phyloP scores from a whole-genome alignment of 2,888 invertebrate species.

The Plemyria rubiginata region DNA sequence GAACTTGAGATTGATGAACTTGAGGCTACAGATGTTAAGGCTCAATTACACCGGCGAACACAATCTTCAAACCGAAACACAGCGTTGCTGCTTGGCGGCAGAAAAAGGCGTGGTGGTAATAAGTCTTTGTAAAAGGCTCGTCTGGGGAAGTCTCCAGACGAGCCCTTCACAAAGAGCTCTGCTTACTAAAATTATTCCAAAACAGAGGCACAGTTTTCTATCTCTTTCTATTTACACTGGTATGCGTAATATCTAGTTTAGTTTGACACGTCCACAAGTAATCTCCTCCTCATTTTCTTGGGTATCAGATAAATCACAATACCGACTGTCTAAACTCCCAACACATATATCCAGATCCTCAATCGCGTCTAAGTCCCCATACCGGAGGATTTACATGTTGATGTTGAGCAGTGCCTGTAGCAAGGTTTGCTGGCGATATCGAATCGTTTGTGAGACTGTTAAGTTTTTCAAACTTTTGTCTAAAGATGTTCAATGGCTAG shows the following conservation, averaged over 20 bases:
- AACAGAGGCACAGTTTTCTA: too few relatives aligned
- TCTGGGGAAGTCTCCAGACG: too few relatives aligned
- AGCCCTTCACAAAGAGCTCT: too few relatives aligned
- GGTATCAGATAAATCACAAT: conserved; percentile 24
- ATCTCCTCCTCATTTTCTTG: conserved; percentile 5
- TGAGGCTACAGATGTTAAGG: too few relatives aligned
- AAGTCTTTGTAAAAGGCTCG: too few relatives aligned
- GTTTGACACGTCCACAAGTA: background rate
- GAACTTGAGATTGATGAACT: too few relatives aligned
- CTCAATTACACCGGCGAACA: too few relatives aligned
- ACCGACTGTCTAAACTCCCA: conserved; percentile 19
- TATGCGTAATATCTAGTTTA: background rate
- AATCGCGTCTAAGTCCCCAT: conserved; percentile 28
- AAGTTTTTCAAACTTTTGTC: background rate
- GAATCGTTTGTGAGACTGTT: background rate
- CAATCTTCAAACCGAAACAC: too few relatives aligned
- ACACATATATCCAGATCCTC: conserved; percentile 20
- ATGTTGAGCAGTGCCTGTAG: conserved; percentile 8
- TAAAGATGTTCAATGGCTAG: background rate
- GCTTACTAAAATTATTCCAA: too few relatives aligned
- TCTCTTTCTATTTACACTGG: too few relatives aligned
- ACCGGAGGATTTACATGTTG: conserved; percentile 30
- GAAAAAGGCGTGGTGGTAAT: too few relatives aligned
- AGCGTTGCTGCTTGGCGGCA: too few relatives aligned
- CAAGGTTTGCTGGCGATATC: background rate